phyloP scores from a whole-genome alignment of 1,140 invertebrate species.

The Drosophila erecta region DNA sequence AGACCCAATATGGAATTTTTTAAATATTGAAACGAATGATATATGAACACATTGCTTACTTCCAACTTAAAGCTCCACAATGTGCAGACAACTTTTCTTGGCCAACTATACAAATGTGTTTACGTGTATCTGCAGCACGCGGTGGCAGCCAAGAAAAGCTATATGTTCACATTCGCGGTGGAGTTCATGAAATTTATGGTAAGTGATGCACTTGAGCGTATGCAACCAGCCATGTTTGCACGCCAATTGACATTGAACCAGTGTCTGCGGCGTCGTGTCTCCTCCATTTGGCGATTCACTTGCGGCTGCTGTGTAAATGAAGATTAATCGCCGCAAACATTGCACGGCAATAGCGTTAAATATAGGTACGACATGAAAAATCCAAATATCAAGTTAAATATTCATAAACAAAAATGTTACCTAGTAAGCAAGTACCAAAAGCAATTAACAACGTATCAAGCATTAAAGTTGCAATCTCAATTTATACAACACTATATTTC shows the following conservation, averaged over 20 bases:
- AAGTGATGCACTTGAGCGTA: slow-evolving; percentile 61
- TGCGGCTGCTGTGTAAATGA: slow-evolving; percentile 44
- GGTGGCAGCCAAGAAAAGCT: slow-evolving; percentile 14
- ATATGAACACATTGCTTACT: too few species aligned
- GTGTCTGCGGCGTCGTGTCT: slow-evolving; percentile 52
- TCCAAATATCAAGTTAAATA: too few species aligned
- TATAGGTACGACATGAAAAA: slow-evolving; percentile 20
- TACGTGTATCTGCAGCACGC: slow-evolving; percentile 22
- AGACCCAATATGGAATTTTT: not conserved
- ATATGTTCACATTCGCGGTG: not conserved
- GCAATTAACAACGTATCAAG: too few species aligned
- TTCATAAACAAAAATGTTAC: too few species aligned
- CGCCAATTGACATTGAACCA: slow-evolving; percentile 76
- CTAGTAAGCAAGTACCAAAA: not conserved
- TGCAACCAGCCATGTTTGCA: slow-evolving; percentile 54
- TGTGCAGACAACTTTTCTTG: not conserved
- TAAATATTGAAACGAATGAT: too few species aligned
- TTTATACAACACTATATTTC: too few species aligned
- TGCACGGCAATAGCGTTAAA: slow-evolving; percentile 41
- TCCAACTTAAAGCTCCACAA: not conserved
- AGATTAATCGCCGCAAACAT: slow-evolving; percentile 60
- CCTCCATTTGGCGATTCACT: slow-evolving; percentile 39
- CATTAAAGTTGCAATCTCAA: too few species aligned
- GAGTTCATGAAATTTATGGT: slow-evolving; percentile 55
- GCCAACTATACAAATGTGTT: slow-evolving; percentile 4